Percentiles rank a stretch among this genome's conserved stretches.
phyloP scores from a whole-genome alignment of 2,113 vertebrate genomes.

The Urocitellus parryii region DNA sequence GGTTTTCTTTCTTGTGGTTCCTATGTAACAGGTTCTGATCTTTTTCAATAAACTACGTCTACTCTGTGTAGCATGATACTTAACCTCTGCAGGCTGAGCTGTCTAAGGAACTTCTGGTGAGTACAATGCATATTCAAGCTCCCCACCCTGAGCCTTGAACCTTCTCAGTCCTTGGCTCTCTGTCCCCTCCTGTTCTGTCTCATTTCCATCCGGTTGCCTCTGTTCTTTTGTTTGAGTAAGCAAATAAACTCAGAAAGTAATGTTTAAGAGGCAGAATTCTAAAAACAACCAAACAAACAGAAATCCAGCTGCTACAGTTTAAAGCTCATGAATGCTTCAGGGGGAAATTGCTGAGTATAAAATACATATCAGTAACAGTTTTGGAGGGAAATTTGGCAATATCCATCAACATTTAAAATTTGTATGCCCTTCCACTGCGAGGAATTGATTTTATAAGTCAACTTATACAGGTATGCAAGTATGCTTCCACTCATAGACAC shows the following conservation, averaged over 20 bases:
- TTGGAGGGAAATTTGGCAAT: neutral
- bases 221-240: conserved; percentile 70
- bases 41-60: neutral
- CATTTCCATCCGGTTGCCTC: conserved; percentile 44
- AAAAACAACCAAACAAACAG: conserved; percentile 76
- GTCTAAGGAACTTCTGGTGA: neutral
- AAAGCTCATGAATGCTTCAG: conserved; percentile 56
- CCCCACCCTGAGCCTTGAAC: neutral
- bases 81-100: neutral
- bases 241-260: conserved; percentile 65
- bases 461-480: neutral
- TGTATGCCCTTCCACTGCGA: neutral
- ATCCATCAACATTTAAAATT: conserved; percentile 36
- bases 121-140: neutral
- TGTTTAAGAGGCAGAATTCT: conserved; percentile 70
- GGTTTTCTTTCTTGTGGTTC: neutral
- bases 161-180: neutral
- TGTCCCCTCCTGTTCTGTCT: neutral
- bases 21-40: too few relatives aligned
- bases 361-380: conserved; percentile 18
- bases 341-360: conserved; percentile 59
- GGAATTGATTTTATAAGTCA: neutral
- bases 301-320: conserved; percentile 72
- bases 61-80: neutral
- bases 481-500: neutral